A percentile compares a stretch with the other conserved stretches of the same genome.
Evolutionary conservation across 2,888 invertebrate species (phyloP).

Genomic region (Platypus cylindrus): DNA sequence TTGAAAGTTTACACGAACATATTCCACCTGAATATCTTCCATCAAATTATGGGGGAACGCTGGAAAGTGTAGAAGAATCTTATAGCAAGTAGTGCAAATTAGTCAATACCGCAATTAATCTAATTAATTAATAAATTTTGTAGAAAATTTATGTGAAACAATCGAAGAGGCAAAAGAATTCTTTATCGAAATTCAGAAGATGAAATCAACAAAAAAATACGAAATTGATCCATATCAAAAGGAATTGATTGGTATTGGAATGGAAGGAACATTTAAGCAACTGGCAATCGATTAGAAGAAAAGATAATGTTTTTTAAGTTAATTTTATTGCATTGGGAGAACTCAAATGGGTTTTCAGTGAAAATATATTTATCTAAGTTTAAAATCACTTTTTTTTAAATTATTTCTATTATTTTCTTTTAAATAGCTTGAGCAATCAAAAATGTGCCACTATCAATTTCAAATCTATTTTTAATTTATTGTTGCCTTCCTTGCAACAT

Average conservation of each 20-base stretch:
- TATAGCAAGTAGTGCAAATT: constrained; percentile 33
- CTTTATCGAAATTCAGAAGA: constrained; percentile 14
- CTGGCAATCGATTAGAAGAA: constrained; percentile 19
- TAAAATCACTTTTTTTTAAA: too few species aligned
- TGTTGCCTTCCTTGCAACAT: too few species aligned
- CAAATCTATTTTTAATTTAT: too few species aligned
- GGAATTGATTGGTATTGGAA: constrained; percentile 15
- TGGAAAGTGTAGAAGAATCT: constrained; percentile 42
- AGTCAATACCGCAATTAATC: neutral
- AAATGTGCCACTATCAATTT: too few species aligned
- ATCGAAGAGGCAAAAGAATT: constrained; percentile 15
- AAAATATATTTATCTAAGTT: too few species aligned
- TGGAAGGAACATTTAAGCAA: constrained; percentile 21
- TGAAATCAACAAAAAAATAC: constrained; percentile 14
- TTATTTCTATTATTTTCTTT: too few species aligned
- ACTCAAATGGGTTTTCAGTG: too few species aligned
- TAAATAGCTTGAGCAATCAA: too few species aligned
- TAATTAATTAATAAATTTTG: constrained; percentile 3
- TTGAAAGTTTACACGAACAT: constrained; percentile 15
- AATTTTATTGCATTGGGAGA: too few species aligned
- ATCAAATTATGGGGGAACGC: constrained; percentile 19
- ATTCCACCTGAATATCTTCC: constrained; percentile 22
- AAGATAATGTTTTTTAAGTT: too few species aligned
- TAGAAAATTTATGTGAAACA: constrained; percentile 20
- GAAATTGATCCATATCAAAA: constrained; percentile 8